Evolutionary conservation across 2,113 vertebrate species (phyloP).

Genomic region (Leucosticte australis): DNA sequence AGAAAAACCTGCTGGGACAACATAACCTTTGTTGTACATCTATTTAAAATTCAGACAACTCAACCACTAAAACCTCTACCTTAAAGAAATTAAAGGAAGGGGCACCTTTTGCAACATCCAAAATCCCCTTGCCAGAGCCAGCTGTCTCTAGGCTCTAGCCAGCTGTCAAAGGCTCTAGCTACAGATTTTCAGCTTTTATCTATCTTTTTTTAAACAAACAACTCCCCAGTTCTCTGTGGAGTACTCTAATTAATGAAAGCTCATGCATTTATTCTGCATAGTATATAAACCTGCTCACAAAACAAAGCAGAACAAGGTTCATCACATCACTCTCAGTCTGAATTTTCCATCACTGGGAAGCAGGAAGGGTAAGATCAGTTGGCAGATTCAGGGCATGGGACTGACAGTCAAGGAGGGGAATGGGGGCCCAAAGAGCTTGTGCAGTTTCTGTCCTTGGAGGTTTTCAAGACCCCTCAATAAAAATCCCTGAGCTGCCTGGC

Average conservation of each 20-base stretch:
- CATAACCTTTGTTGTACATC: background rate
- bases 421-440: background rate
- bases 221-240: slow-evolving; percentile 10
- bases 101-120: background rate
- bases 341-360: background rate
- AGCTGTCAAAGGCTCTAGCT: slow-evolving; percentile 6
- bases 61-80: background rate
- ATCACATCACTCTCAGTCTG: slow-evolving; percentile 14
- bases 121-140: background rate
- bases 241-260: slow-evolving; percentile 46
- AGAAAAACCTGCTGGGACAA: background rate
- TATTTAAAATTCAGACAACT: background rate
- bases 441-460: background rate
- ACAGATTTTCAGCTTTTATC: slow-evolving; percentile 17
- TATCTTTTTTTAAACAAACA: slow-evolving; percentile 38
- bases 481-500: background rate
- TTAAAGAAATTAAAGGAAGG: background rate
- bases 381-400: background rate
- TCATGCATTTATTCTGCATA: slow-evolving; percentile 48
- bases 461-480: background rate
- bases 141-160: background rate
- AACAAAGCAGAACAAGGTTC: slow-evolving; percentile 47
- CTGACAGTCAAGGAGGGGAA: background rate
- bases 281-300: background rate
- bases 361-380: background rate